Conservation (phyloP, 1,140 invertebrate species). For the Ephestia elutella region DNA sequence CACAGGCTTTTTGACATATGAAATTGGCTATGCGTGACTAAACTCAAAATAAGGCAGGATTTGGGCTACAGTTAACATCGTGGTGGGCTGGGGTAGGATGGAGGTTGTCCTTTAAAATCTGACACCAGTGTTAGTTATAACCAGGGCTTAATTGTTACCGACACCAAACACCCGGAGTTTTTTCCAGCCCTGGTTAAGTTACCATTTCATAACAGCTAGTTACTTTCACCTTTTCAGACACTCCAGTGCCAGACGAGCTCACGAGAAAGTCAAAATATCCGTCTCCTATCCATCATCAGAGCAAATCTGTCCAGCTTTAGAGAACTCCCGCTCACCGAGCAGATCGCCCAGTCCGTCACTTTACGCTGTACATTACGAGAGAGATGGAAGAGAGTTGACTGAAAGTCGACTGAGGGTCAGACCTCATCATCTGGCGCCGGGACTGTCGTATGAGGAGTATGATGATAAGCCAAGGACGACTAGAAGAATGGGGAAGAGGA, state of each 20-base stretch:
- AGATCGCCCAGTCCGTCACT: conserved; percentile 65
- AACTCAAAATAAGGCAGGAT: too few species aligned
- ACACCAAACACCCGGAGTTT: too few species aligned
- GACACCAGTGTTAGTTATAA: too few species aligned
- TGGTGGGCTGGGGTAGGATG: too few species aligned
- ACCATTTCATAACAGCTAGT: not conserved
- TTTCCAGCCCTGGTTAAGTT: too few species aligned
- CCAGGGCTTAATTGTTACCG: too few species aligned
- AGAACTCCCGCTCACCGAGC: conserved; percentile 60
- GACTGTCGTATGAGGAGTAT: conserved; percentile 69
- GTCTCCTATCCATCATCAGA: conserved; percentile 88
- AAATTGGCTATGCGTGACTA: too few species aligned
- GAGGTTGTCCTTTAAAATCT: too few species aligned
- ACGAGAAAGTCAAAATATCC: conserved; percentile 87
- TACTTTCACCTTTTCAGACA: conserved; percentile 52
- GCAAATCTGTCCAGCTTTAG: conserved; percentile 75
- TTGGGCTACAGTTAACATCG: too few species aligned
- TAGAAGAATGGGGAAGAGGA: conserved; percentile 84
- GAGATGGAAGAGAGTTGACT: conserved; percentile 71
- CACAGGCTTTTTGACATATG: too few species aligned
- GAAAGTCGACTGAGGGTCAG: conserved; percentile 54
- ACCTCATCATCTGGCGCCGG: conserved; percentile 61
- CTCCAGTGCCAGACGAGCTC: conserved; percentile 76
- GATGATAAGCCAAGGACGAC: conserved; percentile 80
- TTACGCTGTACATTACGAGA: conserved; percentile 77